Conservation (phyloP, 2,797 vertebrate genomes). For the Margarornis squamiger region DNA sequence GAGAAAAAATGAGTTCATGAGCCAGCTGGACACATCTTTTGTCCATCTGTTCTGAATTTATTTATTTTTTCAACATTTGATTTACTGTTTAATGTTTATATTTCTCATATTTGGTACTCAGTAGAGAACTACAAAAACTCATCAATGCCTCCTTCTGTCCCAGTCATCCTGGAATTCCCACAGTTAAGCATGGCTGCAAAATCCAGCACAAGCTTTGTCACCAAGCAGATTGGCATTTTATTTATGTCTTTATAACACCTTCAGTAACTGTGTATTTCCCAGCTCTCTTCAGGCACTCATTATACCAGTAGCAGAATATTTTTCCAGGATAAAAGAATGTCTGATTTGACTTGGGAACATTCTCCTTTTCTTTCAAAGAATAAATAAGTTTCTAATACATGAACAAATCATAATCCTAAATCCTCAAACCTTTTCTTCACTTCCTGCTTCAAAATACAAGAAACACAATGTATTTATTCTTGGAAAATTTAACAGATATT, state of each 20-base stretch:
- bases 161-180: background rate
- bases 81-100: slow-evolving; percentile 44
- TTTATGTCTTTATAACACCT: background rate
- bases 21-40: slow-evolving; percentile 47
- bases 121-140: background rate
- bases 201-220: background rate
- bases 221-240: background rate
- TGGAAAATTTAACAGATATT: background rate
- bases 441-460: background rate
- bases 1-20: background rate
- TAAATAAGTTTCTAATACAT: background rate
- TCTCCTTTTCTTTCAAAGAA: background rate
- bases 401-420: background rate
- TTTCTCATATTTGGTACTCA: slow-evolving; percentile 8
- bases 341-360: background rate
- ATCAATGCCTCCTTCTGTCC: background rate
- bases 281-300: background rate
- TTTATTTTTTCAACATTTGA: slow-evolving; percentile 39
- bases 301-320: background rate
- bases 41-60: slow-evolving; percentile 38
- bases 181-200: background rate
- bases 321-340: background rate
- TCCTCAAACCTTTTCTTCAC: background rate
- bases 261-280: background rate
- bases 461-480: background rate